Evolutionary conservation across 2,113 vertebrate species (phyloP).

Genomic region (Todiramphus chloris): DNA sequence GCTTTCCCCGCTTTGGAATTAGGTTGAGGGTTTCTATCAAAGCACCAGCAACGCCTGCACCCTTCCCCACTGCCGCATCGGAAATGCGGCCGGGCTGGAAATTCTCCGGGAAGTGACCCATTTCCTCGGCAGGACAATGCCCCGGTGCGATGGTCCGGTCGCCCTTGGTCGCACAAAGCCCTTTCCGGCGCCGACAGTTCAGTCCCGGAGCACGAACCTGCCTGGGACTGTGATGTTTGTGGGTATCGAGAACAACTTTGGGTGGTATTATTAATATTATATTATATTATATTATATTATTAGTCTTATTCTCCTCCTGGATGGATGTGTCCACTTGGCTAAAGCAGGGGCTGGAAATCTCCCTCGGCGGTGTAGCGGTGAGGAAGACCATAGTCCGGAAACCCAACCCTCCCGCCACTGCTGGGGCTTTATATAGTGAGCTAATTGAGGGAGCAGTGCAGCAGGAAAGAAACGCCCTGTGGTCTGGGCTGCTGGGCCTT

Average conservation of each 20-base stretch:
- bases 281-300: neutral
- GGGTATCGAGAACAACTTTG: neutral
- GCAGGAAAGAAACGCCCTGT: slow-evolving; percentile 55
- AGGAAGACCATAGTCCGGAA: slow-evolving; percentile 43
- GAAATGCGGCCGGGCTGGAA: neutral
- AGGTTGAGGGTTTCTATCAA: neutral
- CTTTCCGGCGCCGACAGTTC: neutral
- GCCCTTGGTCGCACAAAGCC: neutral
- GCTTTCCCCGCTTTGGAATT: neutral
- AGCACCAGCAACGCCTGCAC: neutral
- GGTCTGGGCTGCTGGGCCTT: neutral
- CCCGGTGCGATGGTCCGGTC: neutral
- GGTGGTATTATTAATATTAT: neutral
- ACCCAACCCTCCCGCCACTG: neutral
- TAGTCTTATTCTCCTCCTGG: neutral
- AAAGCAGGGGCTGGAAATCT: neutral
- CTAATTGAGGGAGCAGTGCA: slow-evolving; percentile 53
- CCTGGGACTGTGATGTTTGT: neutral
- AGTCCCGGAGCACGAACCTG: neutral
- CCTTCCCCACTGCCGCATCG: neutral
- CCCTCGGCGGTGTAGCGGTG: neutral
- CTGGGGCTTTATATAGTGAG: slow-evolving; percentile 26
- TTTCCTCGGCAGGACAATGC: slow-evolving; percentile 52
- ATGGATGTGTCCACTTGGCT: neutral
- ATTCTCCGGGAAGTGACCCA: slow-evolving; percentile 53